Base-by-base conservation (phyloP, 2,797 vertebrate genomes). In the Sebastes matsubarae region DNA sequence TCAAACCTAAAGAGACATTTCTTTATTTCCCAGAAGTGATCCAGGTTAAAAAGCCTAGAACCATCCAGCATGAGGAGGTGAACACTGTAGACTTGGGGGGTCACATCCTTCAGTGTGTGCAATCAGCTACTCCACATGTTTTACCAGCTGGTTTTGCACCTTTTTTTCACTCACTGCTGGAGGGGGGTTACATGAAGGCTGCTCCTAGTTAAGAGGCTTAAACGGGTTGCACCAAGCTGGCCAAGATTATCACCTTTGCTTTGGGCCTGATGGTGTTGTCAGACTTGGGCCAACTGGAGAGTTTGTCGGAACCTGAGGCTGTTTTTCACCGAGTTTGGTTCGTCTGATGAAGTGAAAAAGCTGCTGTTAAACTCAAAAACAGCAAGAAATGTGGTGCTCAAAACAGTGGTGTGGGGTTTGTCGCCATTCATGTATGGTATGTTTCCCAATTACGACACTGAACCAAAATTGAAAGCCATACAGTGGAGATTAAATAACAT, bases 1-100 rank as follows among this genome's bases (percentile, higher is more conserved):
- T 59, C 14, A 24, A 66, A 36, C 42, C 2, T 25, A 65, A 27
- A 66, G 24, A 75, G 18, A 58, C 5, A 5, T 30, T 50, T 38
- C 46, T 20, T 57, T 18, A 22, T 58, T 67, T 67, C 34, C 54
- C 70, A 54, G 59, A 81, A 66, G 25, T 36, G 58, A 18, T 65
- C 50, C 65, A 4, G 0, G 70, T 69, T 60, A 14, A 50, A 75
- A 66, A 50, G 22, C 24, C 34, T 66, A 2, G 70, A 80, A 65
- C 75, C 66, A 70, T 78, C 60, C 60, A 78, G 59, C n/a, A 73
- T 63, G 60, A 85, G 73, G 65, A 77, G 77, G 78, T 66, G 69
- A 74, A 59, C 63, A 36, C 68, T 57, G 34, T 29, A 46, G 46
- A 72, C 67, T 42, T 5, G 2, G 54, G 72, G 42, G 69, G 63